Base-by-base conservation (phyloP, 2,797 vertebrate species). In the Poecilia velifera region DNA sequence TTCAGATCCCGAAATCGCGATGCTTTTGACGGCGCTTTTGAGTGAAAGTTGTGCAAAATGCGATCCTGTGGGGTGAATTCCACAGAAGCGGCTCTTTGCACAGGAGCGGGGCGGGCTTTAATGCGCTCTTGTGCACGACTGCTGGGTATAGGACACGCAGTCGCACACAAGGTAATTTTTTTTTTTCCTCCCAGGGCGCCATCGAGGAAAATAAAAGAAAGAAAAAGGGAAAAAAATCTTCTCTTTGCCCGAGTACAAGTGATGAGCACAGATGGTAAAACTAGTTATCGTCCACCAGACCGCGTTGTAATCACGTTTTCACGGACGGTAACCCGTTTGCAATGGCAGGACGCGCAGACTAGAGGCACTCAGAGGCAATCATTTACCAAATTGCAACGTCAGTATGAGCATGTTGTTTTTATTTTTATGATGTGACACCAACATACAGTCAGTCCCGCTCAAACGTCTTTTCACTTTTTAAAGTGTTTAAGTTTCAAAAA, bases 21-120 rank as follows among this genome's bases (percentile, higher is more conserved):
- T 34, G 36, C 55, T n/a, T 84, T 77, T 76, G 79, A 47, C 74
- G 79, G 81, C 73, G 85, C 83, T 85, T 81, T 76, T 87, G 75
- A 62, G 84, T 82, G 84, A 93, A 94, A 95, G 91, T 95, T 94
- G 49, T 88, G 90, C 81, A 85, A 91, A 90, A 90, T 83, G 86
- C 90, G 34, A 90, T 62, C 86, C 85, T 82, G 71, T 80, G 91
- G 81, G 82, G 74, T 76, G 83, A 85, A 73, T 64, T 81, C 86
- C 89, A 28, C 81, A 71, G 83, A 85, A 89, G 91, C 93, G 89
- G 79, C 90, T 90, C 84, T 80, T 72, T 72, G 49, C 82, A 14
- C 87, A n/a, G 87, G 90, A 83, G 93, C 89, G 93, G 94, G 94
- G 92, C 92, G 95, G 93, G 93, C 93, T 93, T 72, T 84, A 83